Base-by-base conservation (phyloP, 2,888 invertebrate genomes). In the Ischnus inquisitorius region DNA sequence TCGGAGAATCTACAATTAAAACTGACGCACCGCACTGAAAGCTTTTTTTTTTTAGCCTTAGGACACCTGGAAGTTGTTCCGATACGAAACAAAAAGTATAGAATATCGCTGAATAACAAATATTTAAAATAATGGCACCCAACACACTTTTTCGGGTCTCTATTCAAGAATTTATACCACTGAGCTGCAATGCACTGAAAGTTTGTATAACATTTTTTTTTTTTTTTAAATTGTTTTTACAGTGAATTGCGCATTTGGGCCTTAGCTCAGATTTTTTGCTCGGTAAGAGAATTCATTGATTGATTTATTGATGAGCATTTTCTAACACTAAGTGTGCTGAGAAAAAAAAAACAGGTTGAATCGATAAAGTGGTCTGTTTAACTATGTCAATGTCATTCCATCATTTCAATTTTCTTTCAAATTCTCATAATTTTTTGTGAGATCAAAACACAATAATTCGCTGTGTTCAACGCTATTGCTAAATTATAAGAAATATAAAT, bases 161-260 rank as follows among this genome's bases (percentile, higher is more conserved):
- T 64, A 48, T 34, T 85, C 90, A 46, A 86, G 90, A 85, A 65
- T 75, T 90, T 14, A 76, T 76, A 57, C 57, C 62, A 43, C 74
- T 74, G 83, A 90, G 88, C 89, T 89, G 88, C 8, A 83, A 60
- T 51, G 34, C 25, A 2, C 25, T 62, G 25, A 60, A 60, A 60
- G 60, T 69, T 60, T 34, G 19, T 10, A 57, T 22, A 68, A 57
- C 10, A 6, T 34, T 46, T 12, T 48, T 54, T 19, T 43, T n/a
- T 14, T 1, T 1, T 69, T 48, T 28, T 34, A n/a, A n/a, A n/a
- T n/a, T n/a, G n/a, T 67, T 78, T 22, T 62, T 74, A 41, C 3
- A n/a, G n/a, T 60, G n/a, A 28, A 60, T 60, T 28, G 60, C 14
- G 60, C 25, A 28, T 60, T 60, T 25, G 25, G 14, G 1, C 1